Evolutionary conservation across 2,888 invertebrate genomes (phyloP), one percentile per base, ranked within the genome.

Genomic region (Deroplatys truncata): DNA sequence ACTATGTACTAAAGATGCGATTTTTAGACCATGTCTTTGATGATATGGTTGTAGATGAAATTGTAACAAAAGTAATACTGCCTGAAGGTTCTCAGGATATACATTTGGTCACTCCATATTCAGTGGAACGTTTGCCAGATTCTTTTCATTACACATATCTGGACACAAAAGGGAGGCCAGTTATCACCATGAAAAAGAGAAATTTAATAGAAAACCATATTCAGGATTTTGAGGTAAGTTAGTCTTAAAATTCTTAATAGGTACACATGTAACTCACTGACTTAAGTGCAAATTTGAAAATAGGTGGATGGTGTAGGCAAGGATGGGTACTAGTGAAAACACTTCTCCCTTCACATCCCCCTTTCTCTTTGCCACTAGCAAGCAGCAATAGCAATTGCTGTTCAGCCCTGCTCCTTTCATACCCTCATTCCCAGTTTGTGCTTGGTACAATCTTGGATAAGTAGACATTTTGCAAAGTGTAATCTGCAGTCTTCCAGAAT

Each of bases 121-220:
- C 95, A 15, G 97, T 98, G 0, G 95, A 96, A 29, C 95, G 98
- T 86, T 94, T 96, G 43, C 94, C 97, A 0, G 97, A 98, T 93
- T 95, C 95, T 86, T 93, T 98, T 1, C 97, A 98, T 92, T 98
- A 96, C 93, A 99, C 99, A 7, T 99, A 99, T 93, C 95, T 99
- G 92, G 99, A 99, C 93, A 98, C 98, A 0, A 96, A 96, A 91
- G 99, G 99, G 0, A 96, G 99, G 89, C 97, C 98, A 0, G 98
- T 99, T 0, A 95, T 99, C 89, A 94, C 96, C 15, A 96, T 99
- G 89, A 95, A 95, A 2, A 97, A 98, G 93, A 95, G 94, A 29
- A 98, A 99, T 94, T 94, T 99, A 90, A 98, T 99, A 0, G 99
- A 99, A 93, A 97, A 98, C 93, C 99, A 99, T 93, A 99, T 99